Conservation (phyloP, 2,113 vertebrate genomes). For the Daubentonia madagascariensis region DNA sequence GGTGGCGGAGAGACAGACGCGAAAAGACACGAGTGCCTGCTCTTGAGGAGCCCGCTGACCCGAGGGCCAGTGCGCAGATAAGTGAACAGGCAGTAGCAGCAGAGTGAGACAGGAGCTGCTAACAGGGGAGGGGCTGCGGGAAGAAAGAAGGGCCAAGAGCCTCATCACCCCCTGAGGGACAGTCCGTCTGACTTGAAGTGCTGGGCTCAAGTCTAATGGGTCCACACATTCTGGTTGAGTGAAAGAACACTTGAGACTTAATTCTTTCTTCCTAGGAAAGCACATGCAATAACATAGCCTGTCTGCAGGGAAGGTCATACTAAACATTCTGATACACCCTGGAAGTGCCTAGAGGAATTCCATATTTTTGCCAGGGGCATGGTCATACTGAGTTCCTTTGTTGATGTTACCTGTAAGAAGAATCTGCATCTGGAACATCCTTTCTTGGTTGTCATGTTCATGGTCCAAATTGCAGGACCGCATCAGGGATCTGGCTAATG, state of each 20-base stretch:
- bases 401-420: background rate
- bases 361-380: accelerated
- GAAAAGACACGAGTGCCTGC: background rate
- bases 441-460: background rate
- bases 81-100: background rate
- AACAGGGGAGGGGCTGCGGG: background rate
- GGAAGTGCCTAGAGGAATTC: background rate
- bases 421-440: background rate
- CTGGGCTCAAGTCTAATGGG: no score
- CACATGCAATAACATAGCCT: no score
- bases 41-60: background rate
- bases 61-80: background rate
- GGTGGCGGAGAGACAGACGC: background rate
- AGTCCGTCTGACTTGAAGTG: no score
- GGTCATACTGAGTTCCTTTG: background rate
- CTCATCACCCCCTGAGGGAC: accelerated
- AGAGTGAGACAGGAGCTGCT: no score
- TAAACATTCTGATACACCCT: background rate
- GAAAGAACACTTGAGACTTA: background rate
- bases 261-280: background rate
- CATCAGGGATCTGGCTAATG: no score
- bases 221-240: background rate
- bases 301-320: background rate
- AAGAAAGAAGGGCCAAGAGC: background rate
- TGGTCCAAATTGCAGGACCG: background rate